Evolutionary conservation across 2,113 vertebrate genomes (phyloP).

Genomic region (Carettochelys insculpta): DNA sequence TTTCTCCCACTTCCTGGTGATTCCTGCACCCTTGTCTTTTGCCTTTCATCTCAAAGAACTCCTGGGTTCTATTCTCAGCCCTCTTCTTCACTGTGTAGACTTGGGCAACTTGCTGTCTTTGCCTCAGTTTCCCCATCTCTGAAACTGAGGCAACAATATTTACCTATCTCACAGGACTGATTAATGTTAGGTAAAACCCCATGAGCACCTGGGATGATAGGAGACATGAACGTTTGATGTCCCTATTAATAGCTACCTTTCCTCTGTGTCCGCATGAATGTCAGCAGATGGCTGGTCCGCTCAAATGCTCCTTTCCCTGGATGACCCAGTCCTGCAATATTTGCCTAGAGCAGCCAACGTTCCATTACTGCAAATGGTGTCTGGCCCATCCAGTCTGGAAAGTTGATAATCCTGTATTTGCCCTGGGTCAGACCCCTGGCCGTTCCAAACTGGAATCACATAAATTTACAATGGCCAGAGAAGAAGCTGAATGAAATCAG

Average conservation of each 20-base stretch:
- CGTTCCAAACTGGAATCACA: not conserved
- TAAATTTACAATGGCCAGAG: rapidly evolving
- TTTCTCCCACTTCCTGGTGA: not conserved
- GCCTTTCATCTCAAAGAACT: not conserved
- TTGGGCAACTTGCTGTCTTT: not conserved
- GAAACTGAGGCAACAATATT: not conserved
- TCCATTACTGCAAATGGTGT: no score
- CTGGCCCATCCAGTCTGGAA: no score
- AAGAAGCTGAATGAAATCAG: not conserved
- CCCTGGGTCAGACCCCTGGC: not conserved
- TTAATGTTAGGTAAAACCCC: not conserved
- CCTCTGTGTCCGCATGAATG: not conserved
- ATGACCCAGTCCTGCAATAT: not conserved
- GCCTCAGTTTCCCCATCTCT: not conserved
- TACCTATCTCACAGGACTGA: not conserved
- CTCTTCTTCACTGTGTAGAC: not conserved
- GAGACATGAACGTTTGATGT: not conserved
- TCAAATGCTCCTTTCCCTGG: not conserved
- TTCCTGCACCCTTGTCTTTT: not conserved
- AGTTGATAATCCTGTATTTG: no score
- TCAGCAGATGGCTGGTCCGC: not conserved
- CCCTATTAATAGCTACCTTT: not conserved
- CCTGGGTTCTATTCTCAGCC: not conserved
- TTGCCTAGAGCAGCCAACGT: not conserved
- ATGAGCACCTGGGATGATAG: not conserved